Evolutionary conservation across 2,797 vertebrate genomes (phyloP).

Genomic region (Platalea minor): DNA sequence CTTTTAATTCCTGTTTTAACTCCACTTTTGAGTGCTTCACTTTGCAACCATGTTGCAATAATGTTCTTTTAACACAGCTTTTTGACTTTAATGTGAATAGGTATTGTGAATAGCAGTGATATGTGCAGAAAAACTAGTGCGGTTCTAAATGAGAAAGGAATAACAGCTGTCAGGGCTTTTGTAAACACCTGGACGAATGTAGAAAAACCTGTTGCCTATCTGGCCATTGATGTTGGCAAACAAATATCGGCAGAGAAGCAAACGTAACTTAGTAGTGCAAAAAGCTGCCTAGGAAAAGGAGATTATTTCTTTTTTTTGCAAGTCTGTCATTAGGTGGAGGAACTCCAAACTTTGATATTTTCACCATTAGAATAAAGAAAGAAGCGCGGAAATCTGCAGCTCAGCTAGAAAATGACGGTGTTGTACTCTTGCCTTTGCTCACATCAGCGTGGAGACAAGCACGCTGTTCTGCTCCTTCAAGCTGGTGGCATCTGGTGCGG

Average conservation of each 20-base stretch:
- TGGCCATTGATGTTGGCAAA: neutral
- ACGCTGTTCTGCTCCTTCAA: neutral
- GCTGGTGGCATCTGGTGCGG: neutral
- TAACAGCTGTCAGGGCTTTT: neutral
- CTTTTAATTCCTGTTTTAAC: neutral
- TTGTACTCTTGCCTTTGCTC: neutral
- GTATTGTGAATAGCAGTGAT: neutral
- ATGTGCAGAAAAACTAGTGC: neutral
- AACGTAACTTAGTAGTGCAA: neutral
- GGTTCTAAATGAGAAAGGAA: neutral
- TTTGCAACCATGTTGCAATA: neutral
- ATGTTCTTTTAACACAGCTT: neutral
- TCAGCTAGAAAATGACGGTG: neutral
- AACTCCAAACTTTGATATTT: neutral
- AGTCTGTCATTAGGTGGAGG: neutral
- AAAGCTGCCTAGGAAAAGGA: neutral
- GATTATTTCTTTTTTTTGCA: neutral
- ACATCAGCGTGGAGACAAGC: accelerated
- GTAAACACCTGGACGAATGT: neutral
- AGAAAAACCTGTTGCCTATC: neutral
- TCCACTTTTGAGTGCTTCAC: neutral
- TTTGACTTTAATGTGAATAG: neutral
- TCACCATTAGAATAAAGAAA: neutral
- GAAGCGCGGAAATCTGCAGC: neutral
- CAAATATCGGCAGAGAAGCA: neutral